Evolutionary conservation across 2,888 invertebrate genomes (phyloP).

Genomic region (Physocephala rufipes): DNA sequence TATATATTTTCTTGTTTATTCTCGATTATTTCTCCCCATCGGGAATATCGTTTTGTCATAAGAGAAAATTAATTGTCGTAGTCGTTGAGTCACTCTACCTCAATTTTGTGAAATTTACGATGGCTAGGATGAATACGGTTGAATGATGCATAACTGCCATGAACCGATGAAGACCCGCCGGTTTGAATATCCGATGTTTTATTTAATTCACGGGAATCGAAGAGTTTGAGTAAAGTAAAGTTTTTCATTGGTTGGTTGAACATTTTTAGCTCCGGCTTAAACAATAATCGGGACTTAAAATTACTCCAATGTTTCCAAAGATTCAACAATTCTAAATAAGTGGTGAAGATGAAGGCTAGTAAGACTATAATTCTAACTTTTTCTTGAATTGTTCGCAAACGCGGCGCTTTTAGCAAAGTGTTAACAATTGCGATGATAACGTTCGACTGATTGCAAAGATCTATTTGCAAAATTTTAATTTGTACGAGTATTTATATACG

Average conservation of each 20-base stretch:
- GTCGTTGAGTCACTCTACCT: no score
- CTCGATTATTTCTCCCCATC: no score
- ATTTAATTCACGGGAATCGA: constrained; percentile 59
- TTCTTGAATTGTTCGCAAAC: neutral
- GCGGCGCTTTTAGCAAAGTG: constrained; percentile 49
- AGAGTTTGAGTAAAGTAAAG: constrained; percentile 55
- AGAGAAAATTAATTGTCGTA: no score
- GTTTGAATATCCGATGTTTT: constrained; percentile 60
- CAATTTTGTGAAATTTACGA: no score
- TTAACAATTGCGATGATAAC: constrained; percentile 56
- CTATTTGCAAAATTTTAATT: no score
- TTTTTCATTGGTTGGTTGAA: constrained; percentile 52
- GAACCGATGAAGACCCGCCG: constrained; percentile 48
- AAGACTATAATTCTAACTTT: no score
- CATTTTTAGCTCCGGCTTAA: no score
- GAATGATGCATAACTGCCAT: neutral
- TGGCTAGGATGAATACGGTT: no score
- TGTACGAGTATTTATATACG: no score
- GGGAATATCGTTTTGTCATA: no score
- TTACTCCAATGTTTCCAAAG: neutral
- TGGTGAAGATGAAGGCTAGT: no score
- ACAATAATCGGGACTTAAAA: neutral
- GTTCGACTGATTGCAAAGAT: constrained; percentile 54
- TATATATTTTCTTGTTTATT: no score
- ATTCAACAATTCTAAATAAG: neutral